Conservation (phyloP, 64 coral and sea anemone species). For the Dendrophyllia cribrosa region DNA sequence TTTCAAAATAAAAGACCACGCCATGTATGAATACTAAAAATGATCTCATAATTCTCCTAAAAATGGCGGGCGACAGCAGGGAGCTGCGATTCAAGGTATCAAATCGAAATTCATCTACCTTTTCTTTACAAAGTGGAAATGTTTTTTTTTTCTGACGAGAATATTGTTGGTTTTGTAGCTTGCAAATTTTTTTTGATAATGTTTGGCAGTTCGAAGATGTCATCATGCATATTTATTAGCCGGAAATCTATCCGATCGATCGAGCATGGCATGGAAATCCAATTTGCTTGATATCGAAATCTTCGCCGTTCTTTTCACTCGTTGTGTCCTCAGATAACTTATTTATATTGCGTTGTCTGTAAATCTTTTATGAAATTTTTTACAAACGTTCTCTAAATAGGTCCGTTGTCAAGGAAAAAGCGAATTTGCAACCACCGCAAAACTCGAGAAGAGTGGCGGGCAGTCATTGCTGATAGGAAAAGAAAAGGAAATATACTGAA, state of each 20-base stretch:
- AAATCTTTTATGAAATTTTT: too few species aligned
- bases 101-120: not conserved
- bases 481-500: too few species aligned
- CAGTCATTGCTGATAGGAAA: too few species aligned
- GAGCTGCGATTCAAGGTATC: conserved; percentile 35
- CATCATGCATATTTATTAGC: conserved; percentile 25
- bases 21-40: not conserved
- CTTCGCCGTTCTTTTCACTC: too few species aligned
- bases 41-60: not conserved
- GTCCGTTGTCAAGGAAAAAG: too few species aligned
- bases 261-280: too few species aligned
- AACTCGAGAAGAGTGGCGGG: too few species aligned
- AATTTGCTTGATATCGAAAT: too few species aligned
- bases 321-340: too few species aligned
- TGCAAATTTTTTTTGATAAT: not conserved
- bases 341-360: too few species aligned
- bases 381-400: too few species aligned
- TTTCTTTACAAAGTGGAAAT: not conserved
- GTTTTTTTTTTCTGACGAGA: not conserved
- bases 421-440: too few species aligned
- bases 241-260: not conserved
- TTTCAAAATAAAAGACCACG: not conserved
- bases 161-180: not conserved
- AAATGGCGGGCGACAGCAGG: conserved; percentile 14
- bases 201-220: not conserved